phyloP scores from a whole-genome alignment of 2,113 vertebrate genomes.

The Polypterus senegalus region DNA sequence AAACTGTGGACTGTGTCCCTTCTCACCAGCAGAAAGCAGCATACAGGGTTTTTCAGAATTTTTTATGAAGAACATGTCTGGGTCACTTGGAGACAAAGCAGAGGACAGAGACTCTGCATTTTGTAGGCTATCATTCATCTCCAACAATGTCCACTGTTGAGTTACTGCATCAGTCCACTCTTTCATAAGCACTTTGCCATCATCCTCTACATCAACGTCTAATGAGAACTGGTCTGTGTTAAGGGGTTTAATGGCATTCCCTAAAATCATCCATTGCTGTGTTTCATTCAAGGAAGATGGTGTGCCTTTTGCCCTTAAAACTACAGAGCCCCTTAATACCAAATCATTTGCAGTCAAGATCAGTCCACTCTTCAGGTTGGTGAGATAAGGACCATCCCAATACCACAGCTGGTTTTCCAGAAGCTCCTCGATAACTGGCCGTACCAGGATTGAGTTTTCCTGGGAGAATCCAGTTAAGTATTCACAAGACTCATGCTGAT shows the following conservation, averaged over 20 bases:
- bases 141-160: not conserved
- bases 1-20: not conserved
- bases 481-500: not conserved
- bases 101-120: not conserved
- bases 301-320: no score
- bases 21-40: not conserved
- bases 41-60: not conserved
- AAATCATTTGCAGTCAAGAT: not conserved
- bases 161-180: not conserved
- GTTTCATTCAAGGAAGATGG: no score
- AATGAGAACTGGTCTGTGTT: not conserved
- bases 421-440: not conserved
- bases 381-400: not conserved
- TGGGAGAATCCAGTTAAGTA: not conserved
- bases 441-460: not conserved
- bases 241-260: no score
- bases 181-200: not conserved
- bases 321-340: no score
- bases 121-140: not conserved
- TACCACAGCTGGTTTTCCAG: not conserved
- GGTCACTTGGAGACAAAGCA: not conserved
- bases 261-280: no score
- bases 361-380: not conserved
- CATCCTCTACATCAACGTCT: not conserved
- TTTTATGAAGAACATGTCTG: not conserved